phyloP scores from a whole-genome alignment of 2,888 invertebrate species.

The Seira musarum region DNA sequence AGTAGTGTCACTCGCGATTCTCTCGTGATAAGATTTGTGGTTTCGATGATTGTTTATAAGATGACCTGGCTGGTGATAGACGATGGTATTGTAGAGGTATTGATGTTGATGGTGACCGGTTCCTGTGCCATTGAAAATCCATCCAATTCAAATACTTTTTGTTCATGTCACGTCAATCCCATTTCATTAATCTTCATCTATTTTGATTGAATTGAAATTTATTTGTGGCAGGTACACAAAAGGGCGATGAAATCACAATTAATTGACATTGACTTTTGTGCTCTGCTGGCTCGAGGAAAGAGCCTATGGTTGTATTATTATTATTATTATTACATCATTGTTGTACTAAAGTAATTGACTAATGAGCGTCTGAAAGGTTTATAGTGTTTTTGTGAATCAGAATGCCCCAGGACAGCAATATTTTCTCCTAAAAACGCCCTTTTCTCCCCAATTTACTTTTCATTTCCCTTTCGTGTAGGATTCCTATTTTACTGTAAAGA shows the following conservation, averaged over 20 bases:
- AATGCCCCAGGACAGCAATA: neutral
- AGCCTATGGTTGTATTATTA: too few species aligned
- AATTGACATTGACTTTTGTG: too few species aligned
- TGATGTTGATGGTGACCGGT: neutral
- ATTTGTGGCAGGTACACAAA: neutral
- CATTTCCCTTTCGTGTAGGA: too few species aligned
- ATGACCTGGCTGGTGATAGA: neutral
- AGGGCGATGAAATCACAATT: neutral
- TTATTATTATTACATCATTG: too few species aligned
- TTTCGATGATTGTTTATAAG: neutral
- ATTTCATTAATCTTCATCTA: neutral
- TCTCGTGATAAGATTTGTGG: neutral
- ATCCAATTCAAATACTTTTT: neutral
- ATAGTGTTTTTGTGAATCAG: neutral
- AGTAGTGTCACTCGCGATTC: neutral
- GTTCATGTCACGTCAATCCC: neutral
- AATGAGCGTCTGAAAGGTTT: neutral
- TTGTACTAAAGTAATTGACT: neutral
- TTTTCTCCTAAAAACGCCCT: too few species aligned
- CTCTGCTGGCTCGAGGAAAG: too few species aligned
- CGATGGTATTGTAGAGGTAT: too few species aligned
- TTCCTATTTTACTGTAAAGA: neutral
- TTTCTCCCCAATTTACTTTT: too few species aligned
- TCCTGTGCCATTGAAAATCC: neutral
- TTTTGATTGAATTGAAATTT: slow-evolving; percentile 1